Base-by-base conservation (phyloP, 1,140 invertebrate genomes). In the Drosophila rufa region DNA sequence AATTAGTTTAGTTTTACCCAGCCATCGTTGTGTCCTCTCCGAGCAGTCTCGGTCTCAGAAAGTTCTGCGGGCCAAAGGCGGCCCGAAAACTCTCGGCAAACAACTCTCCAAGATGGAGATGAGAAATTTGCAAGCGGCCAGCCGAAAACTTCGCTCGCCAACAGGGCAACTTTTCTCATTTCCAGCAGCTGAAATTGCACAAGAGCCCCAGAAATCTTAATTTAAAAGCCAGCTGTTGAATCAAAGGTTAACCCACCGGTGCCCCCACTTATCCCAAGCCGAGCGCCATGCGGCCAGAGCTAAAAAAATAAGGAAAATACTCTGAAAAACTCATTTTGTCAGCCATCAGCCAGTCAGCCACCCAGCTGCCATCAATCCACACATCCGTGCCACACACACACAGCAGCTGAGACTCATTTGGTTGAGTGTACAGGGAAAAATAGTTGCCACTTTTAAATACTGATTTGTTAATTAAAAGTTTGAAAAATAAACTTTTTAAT, bases 161-260 rank as follows among this genome's bases (percentile, higher is more conserved):
- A 73, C 55, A 22, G 64, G 42, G 60, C 62, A 77, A 77, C 75
- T 77, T 77, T 77, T 77, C 74, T 77, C 75, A 77, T 77, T 77
- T 77, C 75, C 74, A 75, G 40, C 59, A 53, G 60, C 38, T 50
- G 66, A 79, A 71, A 82, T 81, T 79, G 65, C 65, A 60, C 57
- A 42, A 46, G 73, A 47, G 17, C 17, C 60, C 25, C 40, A 59
- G 47, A 89, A 89, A 90, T 89, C 84, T 89, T 89, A 90, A 90
- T 90, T 89, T 90, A 89, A 89, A 84, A 80, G 85, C 85, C 85
- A 90, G 85, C 85, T 89, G 85, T 89, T 90, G 85, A 89, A 89
- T 90, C 85, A 89, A 89, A 89, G 85, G 85, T 89, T 90, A 89
- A 89, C 85, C 84, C 82, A 79, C 71, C 77, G 61, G 19, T 69